Evolutionary conservation across 1,140 invertebrate genomes (phyloP).

Genomic region (Hyphantria cunea): DNA sequence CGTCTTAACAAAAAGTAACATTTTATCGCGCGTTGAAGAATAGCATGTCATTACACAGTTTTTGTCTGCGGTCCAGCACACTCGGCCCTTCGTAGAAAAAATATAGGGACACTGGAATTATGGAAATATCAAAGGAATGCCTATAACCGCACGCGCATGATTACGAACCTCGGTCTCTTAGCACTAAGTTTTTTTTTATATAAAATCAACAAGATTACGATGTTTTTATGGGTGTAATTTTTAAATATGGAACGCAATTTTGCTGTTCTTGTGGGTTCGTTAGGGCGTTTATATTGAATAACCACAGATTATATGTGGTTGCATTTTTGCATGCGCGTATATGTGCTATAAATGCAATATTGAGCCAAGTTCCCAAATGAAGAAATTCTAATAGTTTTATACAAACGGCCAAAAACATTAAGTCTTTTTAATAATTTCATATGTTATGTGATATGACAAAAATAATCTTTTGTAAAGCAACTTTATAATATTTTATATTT

Average conservation of each 20-base stretch:
- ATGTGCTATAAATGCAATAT: too few relatives aligned
- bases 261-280: too few relatives aligned
- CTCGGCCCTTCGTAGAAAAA: constrained; percentile 32
- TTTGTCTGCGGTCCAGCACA: constrained; percentile 38
- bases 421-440: too few relatives aligned
- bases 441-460: too few relatives aligned
- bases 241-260: too few relatives aligned
- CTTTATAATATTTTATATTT: too few relatives aligned
- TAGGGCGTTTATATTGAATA: too few relatives aligned
- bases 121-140: constrained; percentile 23
- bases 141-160: constrained; percentile 9
- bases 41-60: constrained; percentile 38
- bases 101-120: constrained; percentile 17
- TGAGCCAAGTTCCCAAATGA: too few relatives aligned
- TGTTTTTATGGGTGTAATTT: not conserved
- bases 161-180: constrained; percentile 3
- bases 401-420: too few relatives aligned
- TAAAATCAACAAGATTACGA: not conserved
- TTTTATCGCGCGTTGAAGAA: constrained; percentile 32
- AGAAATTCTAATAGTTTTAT: not conserved
- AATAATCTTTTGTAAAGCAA: too few relatives aligned
- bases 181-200: constrained; percentile 1
- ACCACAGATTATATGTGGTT: too few relatives aligned
- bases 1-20: constrained; percentile 20
- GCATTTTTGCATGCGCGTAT: too few relatives aligned